Evolutionary conservation across 2,113 vertebrate species (phyloP).

Genomic region (Peromyscus maniculatus): DNA sequence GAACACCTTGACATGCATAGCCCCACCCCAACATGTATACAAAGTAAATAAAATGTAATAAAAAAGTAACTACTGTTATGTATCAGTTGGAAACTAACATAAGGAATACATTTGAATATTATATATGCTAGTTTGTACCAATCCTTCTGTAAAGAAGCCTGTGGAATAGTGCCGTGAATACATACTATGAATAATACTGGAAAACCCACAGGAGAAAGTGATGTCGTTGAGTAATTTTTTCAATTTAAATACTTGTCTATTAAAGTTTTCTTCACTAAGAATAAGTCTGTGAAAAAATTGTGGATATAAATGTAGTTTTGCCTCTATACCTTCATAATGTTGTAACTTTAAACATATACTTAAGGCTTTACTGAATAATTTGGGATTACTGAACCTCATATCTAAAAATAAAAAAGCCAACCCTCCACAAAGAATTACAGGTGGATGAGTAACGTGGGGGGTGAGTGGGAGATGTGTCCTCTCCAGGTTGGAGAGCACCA

Average conservation of each 20-base stretch:
- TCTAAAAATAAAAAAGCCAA: constrained; percentile 50
- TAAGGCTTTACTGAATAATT: constrained; percentile 78
- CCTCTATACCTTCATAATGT: constrained; percentile 73
- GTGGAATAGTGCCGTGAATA: constrained; percentile 53
- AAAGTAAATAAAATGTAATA: not conserved
- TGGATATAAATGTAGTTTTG: constrained; percentile 38
- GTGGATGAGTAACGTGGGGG: not conserved
- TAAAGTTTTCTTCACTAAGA: constrained; percentile 68
- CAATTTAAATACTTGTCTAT: constrained; percentile 73
- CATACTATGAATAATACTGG: constrained; percentile 60
- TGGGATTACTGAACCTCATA: constrained; percentile 72
- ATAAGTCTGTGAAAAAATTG: constrained; percentile 72
- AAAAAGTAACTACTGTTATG: constrained; percentile 22
- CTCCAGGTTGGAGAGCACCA: not conserved
- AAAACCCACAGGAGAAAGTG: constrained; percentile 73
- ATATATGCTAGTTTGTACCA: constrained; percentile 63
- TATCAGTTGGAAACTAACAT: constrained; percentile 68
- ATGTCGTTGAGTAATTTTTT: constrained; percentile 23
- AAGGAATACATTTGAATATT: constrained; percentile 74
- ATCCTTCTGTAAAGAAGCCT: constrained; percentile 63
- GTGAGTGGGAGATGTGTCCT: not conserved
- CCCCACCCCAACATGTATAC: not conserved
- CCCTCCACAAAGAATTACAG: not conserved
- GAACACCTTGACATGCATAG: not conserved
- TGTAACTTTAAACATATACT: constrained; percentile 79